Base-by-base conservation (phyloP, 2,888 invertebrate genomes). In the Tortrix viridana region DNA sequence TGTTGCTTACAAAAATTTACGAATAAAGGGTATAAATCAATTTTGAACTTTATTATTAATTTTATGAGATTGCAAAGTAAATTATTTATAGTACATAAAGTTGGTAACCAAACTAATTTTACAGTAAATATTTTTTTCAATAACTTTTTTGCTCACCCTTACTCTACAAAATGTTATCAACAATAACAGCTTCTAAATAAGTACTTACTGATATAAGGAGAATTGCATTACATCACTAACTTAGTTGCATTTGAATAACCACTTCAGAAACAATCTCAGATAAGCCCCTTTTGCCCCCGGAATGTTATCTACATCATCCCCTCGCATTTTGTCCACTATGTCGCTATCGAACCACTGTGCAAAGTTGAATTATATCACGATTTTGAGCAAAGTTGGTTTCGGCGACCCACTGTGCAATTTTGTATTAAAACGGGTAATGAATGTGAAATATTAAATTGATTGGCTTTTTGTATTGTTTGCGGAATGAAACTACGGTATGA, bases 261-360 rank as follows among this genome's bases (percentile, higher is more conserved):
- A 83, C 84, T 85, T 80, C 78, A 84, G 82, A 87, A 83, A 82
- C 85, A 85, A 86, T 86, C 81, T 83, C 74, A 70, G 77, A 77
- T 80, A 82, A 85, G 84, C 76, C 71, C 64, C 73, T 72, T 69
- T 69, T 66, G 73, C 74, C 75, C 74, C 79, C 69, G 69, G 69
- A 74, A 72, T 71, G 75, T 74, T 72, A 64, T 73, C 73, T 75
- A 67, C 68, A 81, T 81, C 77, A 77, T 62, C 75, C 80, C 79
- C 81, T 74, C 66, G 44, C 47, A 67, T 65, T 70, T 65, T 68
- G 60, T 57, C 61, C 60, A 48, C 46, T 20, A 41, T 4, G 52
- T 19, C 22, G 4, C 26, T 3, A 44, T 14, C 18, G 60, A 54
- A 54, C 48, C 66, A 71, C 66, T 26, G 58, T 59, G 59, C 65